A percentile compares a stretch with the other conserved stretches of the same genome.
These are phyloP conservation scores for Sylvia atricapilla DNA, from an alignment of 2,113 vertebrate genomes.

Conservation along the genomic window DNA sequence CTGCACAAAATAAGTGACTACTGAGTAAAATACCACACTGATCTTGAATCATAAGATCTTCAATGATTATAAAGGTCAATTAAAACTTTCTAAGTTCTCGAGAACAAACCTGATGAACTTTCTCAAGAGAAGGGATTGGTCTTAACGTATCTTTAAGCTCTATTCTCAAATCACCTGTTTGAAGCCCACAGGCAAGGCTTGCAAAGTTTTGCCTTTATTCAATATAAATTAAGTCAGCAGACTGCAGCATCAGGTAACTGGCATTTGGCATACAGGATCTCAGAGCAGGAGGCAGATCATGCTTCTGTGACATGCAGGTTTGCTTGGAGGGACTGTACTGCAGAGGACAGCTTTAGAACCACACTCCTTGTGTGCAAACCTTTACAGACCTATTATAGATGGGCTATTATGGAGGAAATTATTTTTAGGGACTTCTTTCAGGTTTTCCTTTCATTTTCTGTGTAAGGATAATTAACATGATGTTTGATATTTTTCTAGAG, in stretches of 20 bases:
- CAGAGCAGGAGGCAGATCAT: neutral
- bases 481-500: neutral
- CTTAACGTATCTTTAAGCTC: neutral
- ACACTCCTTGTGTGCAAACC: fast-evolving
- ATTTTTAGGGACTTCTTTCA: neutral
- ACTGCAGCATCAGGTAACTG: neutral
- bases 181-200: neutral
- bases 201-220: neutral
- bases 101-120: neutral
- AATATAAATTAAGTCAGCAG: neutral
- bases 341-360: neutral
- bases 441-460: neutral
- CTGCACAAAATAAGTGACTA: neutral
- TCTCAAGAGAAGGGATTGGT: neutral
- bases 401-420: neutral
- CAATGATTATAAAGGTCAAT: neutral
- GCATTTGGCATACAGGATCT: neutral
- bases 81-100: neutral
- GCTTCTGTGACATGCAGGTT: neutral
- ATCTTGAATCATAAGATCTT: neutral
- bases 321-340: neutral
- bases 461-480: neutral
- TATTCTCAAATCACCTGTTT: neutral
- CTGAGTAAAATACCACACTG: neutral
- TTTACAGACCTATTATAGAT: neutral